Base-by-base conservation (phyloP, 2,113 vertebrate genomes). In the Prietella phreatophila region DNA sequence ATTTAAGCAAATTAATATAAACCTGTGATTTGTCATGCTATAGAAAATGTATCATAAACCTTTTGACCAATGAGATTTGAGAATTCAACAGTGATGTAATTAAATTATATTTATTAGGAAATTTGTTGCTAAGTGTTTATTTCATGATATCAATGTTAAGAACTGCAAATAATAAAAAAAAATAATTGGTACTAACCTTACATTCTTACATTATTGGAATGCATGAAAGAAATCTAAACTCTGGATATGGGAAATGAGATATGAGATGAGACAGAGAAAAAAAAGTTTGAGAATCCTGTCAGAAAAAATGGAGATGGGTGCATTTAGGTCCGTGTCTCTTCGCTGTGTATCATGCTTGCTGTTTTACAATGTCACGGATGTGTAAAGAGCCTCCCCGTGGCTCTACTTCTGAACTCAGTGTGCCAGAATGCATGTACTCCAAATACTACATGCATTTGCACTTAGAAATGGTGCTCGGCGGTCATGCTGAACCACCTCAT, bases 381-480 rank as follows among this genome's bases (percentile, higher is more conserved):
- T 85, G 86, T 91, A 86, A 89, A 79, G 82, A 61, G 83, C 58
- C 58, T 80, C 36, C 65, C 30, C 14, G 36, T 63, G 50, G 78
- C 60, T 80, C 33, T 39, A n/a, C 79, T 91, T 86, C 91, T 84
- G 90, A 92, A 92, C 84, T 89, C 86, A 89, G 73, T 53, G 78
- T 30, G 76, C 19, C 47, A 53, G 65, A 69, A 58, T 83, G 39
- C 50, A 5, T 73, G 83, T 53, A 73, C 47, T 76, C 25, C 19
- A 17, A 20, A 81, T 89, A 89, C 87, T 88, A 94, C 93, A 93
- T 85, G 91, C 90, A 91, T 94, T 92, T 94, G 93, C 93, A 93
- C 93, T 95, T 92, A 93, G 92, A 93, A 89, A 91, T 89, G 82
- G 83, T 94, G 85, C 86, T 92, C 60, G 81, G 89, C 65, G 30